Percentiles rank a stretch among this genome's conserved stretches.
Conservation (phyloP, 1,140 invertebrate genomes). For the Wiebesia pumilae region DNA sequence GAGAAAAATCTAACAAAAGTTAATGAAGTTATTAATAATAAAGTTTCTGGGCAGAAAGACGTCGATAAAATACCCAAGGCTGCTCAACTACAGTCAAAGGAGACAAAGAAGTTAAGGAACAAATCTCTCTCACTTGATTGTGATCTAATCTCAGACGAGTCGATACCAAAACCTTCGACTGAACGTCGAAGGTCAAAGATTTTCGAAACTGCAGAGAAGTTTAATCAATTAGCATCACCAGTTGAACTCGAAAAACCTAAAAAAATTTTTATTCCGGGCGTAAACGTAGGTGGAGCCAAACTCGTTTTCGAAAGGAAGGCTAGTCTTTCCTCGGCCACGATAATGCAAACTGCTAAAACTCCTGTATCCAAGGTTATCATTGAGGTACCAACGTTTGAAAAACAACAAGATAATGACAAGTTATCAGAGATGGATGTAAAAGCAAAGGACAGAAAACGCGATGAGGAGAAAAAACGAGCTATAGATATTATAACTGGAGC, state of each 20-base stretch:
- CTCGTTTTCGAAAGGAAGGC: slow-evolving; percentile 88
- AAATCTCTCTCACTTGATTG: slow-evolving; percentile 66
- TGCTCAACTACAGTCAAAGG: slow-evolving; percentile 41
- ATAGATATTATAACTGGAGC: slow-evolving; percentile 71
- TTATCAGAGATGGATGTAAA: slow-evolving; percentile 53
- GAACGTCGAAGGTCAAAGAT: slow-evolving; percentile 81
- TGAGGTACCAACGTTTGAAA: slow-evolving; percentile 60
- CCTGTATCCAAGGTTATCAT: slow-evolving; percentile 69
- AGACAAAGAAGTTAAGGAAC: slow-evolving; percentile 63
- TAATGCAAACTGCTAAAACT: slow-evolving; percentile 56
- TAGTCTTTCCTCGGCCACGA: slow-evolving; percentile 76
- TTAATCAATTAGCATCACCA: slow-evolving; percentile 76
- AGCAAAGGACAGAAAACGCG: slow-evolving; percentile 58
- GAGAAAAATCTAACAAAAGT: slow-evolving; percentile 44
- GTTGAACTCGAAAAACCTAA: slow-evolving; percentile 81
- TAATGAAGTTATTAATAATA: slow-evolving; percentile 46
- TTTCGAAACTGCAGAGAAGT: slow-evolving; percentile 83
- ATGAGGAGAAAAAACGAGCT: slow-evolving; percentile 67
- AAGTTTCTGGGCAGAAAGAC: slow-evolving; percentile 32
- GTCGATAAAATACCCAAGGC: background rate
- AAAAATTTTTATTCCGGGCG: slow-evolving; percentile 86
- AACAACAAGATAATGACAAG: slow-evolving; percentile 53
- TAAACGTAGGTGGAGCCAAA: slow-evolving; percentile 88
- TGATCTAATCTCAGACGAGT: slow-evolving; percentile 58
- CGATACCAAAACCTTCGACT: slow-evolving; percentile 66